Evolutionary conservation across 64 coral and sea anemone genomes (phyloP).

Genomic region (Anthopleura sola): DNA sequence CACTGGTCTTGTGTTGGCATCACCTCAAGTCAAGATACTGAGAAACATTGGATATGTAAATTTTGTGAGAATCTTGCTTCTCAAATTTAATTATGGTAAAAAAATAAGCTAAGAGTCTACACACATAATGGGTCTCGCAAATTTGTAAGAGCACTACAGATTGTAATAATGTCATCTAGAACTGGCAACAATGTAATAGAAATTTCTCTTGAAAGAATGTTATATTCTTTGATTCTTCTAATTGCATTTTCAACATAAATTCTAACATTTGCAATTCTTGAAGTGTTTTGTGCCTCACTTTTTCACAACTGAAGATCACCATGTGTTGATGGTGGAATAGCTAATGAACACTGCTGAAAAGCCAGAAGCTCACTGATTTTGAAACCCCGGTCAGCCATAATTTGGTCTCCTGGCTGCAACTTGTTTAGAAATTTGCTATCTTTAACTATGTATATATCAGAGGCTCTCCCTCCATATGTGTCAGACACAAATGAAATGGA

Average conservation of each 20-base stretch:
- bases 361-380: slow-evolving; percentile 47
- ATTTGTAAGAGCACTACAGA: too few species aligned
- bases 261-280: slow-evolving; percentile 56
- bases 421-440: slow-evolving; percentile 40
- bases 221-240: too few species aligned
- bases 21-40: too few species aligned
- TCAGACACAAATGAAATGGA: slow-evolving; percentile 49
- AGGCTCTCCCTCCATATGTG: slow-evolving; percentile 40
- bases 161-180: too few species aligned
- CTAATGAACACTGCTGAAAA: slow-evolving; percentile 56
- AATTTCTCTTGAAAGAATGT: too few species aligned
- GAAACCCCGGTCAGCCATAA: slow-evolving; percentile 67
- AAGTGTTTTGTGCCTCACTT: slow-evolving; percentile 35
- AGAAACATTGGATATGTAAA: too few species aligned
- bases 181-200: too few species aligned
- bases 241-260: slow-evolving; percentile 64
- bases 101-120: too few species aligned
- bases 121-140: too few species aligned
- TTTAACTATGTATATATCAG: slow-evolving; percentile 35
- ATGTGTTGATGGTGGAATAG: slow-evolving; percentile 51
- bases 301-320: slow-evolving; percentile 41
- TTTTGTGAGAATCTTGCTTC: too few species aligned
- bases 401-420: slow-evolving; percentile 42
- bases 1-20: too few species aligned
- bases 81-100: too few species aligned